phyloP scores from a whole-genome alignment of 2,113 vertebrate genomes.

The Cyphomyrus discorhynchus region DNA sequence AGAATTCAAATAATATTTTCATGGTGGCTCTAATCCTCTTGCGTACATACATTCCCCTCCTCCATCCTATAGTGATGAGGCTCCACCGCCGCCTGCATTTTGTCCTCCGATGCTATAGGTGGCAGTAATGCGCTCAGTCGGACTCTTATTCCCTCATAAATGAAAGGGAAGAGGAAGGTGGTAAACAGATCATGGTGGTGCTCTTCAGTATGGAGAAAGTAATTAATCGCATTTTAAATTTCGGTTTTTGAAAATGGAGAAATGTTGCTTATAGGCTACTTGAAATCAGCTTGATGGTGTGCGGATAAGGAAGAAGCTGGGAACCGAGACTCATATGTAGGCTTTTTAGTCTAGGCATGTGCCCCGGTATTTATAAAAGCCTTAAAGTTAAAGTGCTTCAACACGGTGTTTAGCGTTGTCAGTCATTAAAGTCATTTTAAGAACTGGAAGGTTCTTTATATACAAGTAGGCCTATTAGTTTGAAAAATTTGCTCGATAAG shows the following conservation, averaged over 20 bases:
- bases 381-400: neutral
- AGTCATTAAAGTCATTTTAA: neutral
- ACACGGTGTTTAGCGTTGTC: neutral
- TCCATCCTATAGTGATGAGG: neutral
- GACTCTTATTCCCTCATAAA: neutral
- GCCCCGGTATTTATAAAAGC: neutral
- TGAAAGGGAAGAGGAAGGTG: neutral
- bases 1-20: too few species aligned
- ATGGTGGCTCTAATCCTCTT: too few species aligned
- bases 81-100: neutral
- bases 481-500: neutral
- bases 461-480: neutral
- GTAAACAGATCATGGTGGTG: neutral
- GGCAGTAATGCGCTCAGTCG: neutral
- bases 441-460: neutral
- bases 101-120: neutral
- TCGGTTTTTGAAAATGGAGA: neutral
- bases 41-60: constrained; percentile 1
- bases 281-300: neutral
- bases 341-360: neutral
- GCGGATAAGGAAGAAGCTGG: neutral
- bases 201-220: neutral
- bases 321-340: neutral
- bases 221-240: neutral
- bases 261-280: neutral